A percentile compares a stretch with the other conserved stretches of the same genome.
Evolutionary conservation across 2,888 invertebrate species (phyloP).

Genomic region (Rhingia campestris): DNA sequence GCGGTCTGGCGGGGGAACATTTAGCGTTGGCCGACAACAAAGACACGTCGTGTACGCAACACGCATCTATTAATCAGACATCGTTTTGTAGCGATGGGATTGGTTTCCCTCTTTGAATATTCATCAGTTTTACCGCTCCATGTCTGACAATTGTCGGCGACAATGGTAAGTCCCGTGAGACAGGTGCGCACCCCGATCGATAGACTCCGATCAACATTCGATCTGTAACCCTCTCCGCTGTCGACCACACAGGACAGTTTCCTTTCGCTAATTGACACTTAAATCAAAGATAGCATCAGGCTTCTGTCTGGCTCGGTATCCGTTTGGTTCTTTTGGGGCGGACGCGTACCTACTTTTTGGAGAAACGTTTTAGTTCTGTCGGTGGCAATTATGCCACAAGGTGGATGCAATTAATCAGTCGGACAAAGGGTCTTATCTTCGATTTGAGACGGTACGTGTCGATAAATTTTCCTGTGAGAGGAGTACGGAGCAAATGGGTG

Average conservation of each 20-base stretch:
- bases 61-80: slow-evolving; percentile 65
- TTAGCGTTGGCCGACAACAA: slow-evolving; percentile 26
- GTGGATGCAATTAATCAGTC: slow-evolving; percentile 71
- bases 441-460: slow-evolving; percentile 62
- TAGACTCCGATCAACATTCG: slow-evolving; percentile 47
- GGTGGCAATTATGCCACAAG: slow-evolving; percentile 50
- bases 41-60: slow-evolving; percentile 40
- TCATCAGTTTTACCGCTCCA: slow-evolving; percentile 67
- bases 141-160: slow-evolving; percentile 6
- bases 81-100: slow-evolving; percentile 40
- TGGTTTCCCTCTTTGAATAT: slow-evolving; percentile 59
- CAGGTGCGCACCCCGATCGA: slow-evolving; percentile 57
- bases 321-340: slow-evolving; percentile 37
- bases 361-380: slow-evolving; percentile 32
- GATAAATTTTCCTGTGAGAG: slow-evolving; percentile 50
- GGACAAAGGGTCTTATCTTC: slow-evolving; percentile 61
- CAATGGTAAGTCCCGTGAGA: slow-evolving; percentile 35
- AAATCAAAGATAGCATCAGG: slow-evolving; percentile 71
- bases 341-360: slow-evolving; percentile 24
- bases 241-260: slow-evolving; percentile 71
- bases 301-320: slow-evolving; percentile 59
- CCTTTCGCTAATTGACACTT: slow-evolving; percentile 74
- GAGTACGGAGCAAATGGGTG: slow-evolving; percentile 50
- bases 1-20: neutral
- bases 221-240: slow-evolving; percentile 37